phyloP scores from a whole-genome alignment of 1,140 invertebrate genomes.

The Sycophaga agraensis region DNA sequence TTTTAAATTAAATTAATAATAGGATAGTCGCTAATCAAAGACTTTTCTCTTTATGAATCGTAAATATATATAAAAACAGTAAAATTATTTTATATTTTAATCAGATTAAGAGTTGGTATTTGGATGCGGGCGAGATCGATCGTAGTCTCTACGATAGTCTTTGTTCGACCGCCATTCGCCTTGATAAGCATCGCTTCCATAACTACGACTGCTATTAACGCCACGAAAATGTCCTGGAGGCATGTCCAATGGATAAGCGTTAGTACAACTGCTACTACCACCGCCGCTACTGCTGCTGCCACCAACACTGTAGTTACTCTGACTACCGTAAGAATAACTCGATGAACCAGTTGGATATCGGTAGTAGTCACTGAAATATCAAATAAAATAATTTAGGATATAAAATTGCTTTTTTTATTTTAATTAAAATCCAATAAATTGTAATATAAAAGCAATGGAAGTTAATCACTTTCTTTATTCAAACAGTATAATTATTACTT shows the following conservation, averaged over 20 bases:
- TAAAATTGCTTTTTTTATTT: too few relatives aligned
- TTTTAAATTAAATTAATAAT: too few relatives aligned
- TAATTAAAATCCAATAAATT: too few relatives aligned
- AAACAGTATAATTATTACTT: too few relatives aligned
- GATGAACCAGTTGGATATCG: slow-evolving; percentile 51
- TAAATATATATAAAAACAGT: background rate
- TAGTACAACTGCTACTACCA: slow-evolving; percentile 27
- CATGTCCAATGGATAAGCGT: slow-evolving; percentile 50
- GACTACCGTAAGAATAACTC: slow-evolving; percentile 46
- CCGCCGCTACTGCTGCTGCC: slow-evolving; percentile 33
- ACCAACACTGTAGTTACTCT: slow-evolving; percentile 41
- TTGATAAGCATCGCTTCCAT: slow-evolving; percentile 47
- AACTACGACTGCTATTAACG: slow-evolving; percentile 32
- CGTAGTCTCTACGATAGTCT: slow-evolving; percentile 62
- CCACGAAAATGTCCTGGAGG: slow-evolving; percentile 47
- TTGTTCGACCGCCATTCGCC: slow-evolving; percentile 54
- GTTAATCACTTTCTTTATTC: too few relatives aligned
- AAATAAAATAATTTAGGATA: background rate
- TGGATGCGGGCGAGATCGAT: slow-evolving; percentile 56
- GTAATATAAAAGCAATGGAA: too few relatives aligned
- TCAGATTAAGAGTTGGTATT: slow-evolving; percentile 53
- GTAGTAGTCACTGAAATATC: slow-evolving; percentile 48
- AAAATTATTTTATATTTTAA: background rate
- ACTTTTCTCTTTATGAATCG: background rate
- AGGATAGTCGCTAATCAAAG: too few relatives aligned